Base-by-base conservation (phyloP, 1,140 invertebrate genomes). In the Lysiphlebus fabarum region DNA sequence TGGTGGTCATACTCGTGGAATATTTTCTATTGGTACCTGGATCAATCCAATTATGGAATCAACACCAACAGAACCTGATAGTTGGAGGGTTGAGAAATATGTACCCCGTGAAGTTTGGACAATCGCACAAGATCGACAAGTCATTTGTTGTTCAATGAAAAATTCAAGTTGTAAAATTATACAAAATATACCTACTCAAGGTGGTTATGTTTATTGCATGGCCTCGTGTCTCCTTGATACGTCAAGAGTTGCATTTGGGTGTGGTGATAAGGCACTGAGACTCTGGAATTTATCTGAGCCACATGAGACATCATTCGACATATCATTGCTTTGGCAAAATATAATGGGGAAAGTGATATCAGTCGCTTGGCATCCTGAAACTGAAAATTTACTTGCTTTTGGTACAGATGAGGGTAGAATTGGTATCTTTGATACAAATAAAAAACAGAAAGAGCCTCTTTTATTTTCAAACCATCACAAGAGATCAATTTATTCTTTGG, bases 301-400 rank as follows among this genome's bases (percentile, higher is more conserved):
- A 5, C 71, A 81, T 63, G 70, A 71, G 44, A 82, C 77, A 59
- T 65, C 59, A 36, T 77, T 84, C 57, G 78, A 82, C 53, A 73
- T 87, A 37, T 69, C 69, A 0, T 67, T 64, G 10, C 78, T 86
- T 36, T 90, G 87, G 84, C 85, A 90, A 62, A 87, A 88, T 59
- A 86, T 91, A 8, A 85, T 85, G 67, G 84, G 85, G 14, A 90
- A 89, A 79, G 85, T 93, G 40, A 83, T 86, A 57, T 71, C 83
- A 10, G 62, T 88, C 17, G 81, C 84, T 8, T 94, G 90, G 90
- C 90, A 93, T 81, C 90, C 90, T 5, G 80, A 76, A 8, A 83
- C 83, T 63, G 91, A 94, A 76, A 84, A 84, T 62, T 58, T 84
- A 7, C 68, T 93, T 14, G 90, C 89, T 4, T 93, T 86, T 76